Evolutionary conservation across 1,140 invertebrate species (phyloP).

Genomic region (Stratiolaelaps scimitus): DNA sequence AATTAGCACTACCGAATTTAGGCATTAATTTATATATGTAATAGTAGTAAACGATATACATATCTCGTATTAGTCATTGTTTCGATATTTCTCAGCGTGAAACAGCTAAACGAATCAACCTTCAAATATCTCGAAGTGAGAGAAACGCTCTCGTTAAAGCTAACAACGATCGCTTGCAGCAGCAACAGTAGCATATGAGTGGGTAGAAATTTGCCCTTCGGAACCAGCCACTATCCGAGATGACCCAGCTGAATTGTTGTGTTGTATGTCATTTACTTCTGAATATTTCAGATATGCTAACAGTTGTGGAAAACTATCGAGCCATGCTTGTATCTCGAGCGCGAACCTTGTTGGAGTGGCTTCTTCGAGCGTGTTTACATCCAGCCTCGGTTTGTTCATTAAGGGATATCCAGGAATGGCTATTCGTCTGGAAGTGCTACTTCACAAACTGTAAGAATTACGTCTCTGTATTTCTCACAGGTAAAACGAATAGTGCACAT

Average conservation of each 20-base stretch:
- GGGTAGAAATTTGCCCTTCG: background rate
- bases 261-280: background rate
- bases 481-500: no score
- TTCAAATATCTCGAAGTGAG: no score
- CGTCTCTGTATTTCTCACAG: no score
- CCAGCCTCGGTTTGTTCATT: slow-evolving; percentile 24
- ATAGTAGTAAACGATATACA: no score
- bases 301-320: slow-evolving; percentile 27
- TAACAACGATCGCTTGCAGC: no score
- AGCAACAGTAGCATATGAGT: background rate
- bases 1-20: no score
- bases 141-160: no score
- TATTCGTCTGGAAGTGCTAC: slow-evolving; percentile 26
- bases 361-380: slow-evolving; percentile 8
- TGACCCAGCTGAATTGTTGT: background rate
- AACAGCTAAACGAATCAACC: no score
- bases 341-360: slow-evolving; percentile 7
- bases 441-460: slow-evolving; percentile 18
- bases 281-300: slow-evolving; percentile 6
- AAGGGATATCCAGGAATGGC: slow-evolving; percentile 12
- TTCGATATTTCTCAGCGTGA: no score
- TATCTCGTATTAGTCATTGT: no score
- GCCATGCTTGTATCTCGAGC: slow-evolving; percentile 12
- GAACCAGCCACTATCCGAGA: background rate
- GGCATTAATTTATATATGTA: no score